Evolutionary conservation across 2,888 invertebrate species (phyloP).

Genomic region (Hydriomena furcata): DNA sequence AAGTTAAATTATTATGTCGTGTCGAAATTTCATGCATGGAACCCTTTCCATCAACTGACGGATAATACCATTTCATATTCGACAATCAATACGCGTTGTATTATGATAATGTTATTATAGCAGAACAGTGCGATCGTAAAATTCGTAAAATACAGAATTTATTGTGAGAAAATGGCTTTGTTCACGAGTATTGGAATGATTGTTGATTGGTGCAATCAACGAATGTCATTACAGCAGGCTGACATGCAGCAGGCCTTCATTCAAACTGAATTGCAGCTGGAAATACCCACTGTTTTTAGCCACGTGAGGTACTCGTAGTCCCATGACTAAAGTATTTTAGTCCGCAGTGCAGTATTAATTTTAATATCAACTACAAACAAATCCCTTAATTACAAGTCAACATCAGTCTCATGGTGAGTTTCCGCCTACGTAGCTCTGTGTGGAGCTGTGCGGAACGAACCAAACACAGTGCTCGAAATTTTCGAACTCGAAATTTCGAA

Average conservation of each 20-base stretch:
- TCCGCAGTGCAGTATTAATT: neutral
- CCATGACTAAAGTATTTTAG: slow-evolving; percentile 2
- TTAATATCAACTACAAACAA: slow-evolving; percentile 1
- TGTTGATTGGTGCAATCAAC: slow-evolving; percentile 25
- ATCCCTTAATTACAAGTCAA: slow-evolving; percentile 1
- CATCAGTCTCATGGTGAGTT: no score
- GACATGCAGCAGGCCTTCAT: slow-evolving; percentile 16
- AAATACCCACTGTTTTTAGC: slow-evolving; percentile 14
- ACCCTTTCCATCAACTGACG: slow-evolving; percentile 27
- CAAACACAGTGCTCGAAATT: no score
- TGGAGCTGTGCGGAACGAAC: no score
- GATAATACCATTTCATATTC: slow-evolving; percentile 17
- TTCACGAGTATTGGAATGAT: slow-evolving; percentile 12
- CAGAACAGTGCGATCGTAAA: slow-evolving; percentile 18
- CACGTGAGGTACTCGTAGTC: slow-evolving; percentile 14
- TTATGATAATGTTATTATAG: slow-evolving; percentile 20
- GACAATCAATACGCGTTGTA: slow-evolving; percentile 16
- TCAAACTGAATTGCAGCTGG: slow-evolving; percentile 10
- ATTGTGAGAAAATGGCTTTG: slow-evolving; percentile 19
- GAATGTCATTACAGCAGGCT: slow-evolving; percentile 16
- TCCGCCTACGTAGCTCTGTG: no score
- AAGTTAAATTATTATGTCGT: slow-evolving; percentile 37
- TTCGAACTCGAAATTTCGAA: no score
- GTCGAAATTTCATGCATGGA: slow-evolving; percentile 40
- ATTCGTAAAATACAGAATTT: slow-evolving; percentile 22